Evolutionary conservation across 2,888 invertebrate species (phyloP), one percentile per base, ranked within the genome.

Genomic region (Caradrina kadenii): DNA sequence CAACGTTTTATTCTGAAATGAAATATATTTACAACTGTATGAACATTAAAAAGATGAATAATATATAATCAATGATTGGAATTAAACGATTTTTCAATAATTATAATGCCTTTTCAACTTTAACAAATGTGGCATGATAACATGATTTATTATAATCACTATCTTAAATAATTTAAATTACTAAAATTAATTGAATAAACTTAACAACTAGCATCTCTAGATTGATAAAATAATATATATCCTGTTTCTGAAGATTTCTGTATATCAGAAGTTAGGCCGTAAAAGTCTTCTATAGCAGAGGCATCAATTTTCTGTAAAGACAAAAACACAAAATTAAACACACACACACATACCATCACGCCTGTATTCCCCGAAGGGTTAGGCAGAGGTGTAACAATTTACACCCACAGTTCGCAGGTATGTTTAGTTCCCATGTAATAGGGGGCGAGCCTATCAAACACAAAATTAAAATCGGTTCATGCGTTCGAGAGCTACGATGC

Each of bases 171-270:
- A 89, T 92, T 93, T 94, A 93, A 94, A 92, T 94, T 91, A 93
- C 90, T 93, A 94, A 90, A 89, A 87, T 87, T 88, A 87, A 88
- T 87, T 87, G 86, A 87, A 89, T 87, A 93, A 93, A 94, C 92
- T 94, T 95, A 96, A 92, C 97, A 97, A 95, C 94, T 96, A 94
- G 94, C 95, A 84, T 98, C 98, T 90, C 98, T 97, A 71, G 99
- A 99, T 95, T 99, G 99, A 96, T 99, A 99, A 96, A 99, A 99
- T 88, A 99, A 96, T 92, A 99, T 99, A 96, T 99, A 99, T 87
- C 99, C 99, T 65, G 99, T 99, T 96, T 99, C 99, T 50, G 99
- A 99, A 82, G 99, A 99, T 96, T 99, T 99, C 93, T 99, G 99
- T 91, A 99, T 98, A 93, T 99, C 99, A 76, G 99, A 99, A 69